phyloP scores from a whole-genome alignment of 2,113 vertebrate species.

The Varanus salvator region DNA sequence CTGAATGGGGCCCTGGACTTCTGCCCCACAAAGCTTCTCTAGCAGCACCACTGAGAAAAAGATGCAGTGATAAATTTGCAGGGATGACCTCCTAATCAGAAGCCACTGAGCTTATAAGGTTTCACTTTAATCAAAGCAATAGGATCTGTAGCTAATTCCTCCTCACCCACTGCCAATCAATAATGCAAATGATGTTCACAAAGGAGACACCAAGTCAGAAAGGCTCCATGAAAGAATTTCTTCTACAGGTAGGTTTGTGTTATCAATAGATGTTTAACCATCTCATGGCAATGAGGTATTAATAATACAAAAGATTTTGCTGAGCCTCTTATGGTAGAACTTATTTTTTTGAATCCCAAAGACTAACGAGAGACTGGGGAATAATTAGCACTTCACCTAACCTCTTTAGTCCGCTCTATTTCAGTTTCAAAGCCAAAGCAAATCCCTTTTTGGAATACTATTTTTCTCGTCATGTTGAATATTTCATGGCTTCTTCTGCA shows the following conservation, averaged over 20 bases:
- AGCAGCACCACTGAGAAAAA: not conserved
- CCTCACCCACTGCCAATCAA: not conserved
- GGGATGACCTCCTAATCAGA: not conserved
- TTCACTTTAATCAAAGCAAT: not conserved
- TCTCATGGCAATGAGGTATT: constrained; percentile 56
- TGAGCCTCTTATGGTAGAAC: constrained; percentile 31
- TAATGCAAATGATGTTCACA: constrained; percentile 8
- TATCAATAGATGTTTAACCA: constrained; percentile 58
- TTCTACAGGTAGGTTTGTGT: constrained; percentile 51
- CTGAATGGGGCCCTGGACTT: not conserved
- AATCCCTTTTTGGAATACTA: constrained; percentile 34
- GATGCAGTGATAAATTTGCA: not conserved
- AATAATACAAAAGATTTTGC: constrained; percentile 62
- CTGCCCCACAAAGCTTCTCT: not conserved
- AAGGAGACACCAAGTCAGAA: constrained; percentile 40
- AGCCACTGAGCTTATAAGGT: accelerated
- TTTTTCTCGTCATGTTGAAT: constrained; percentile 25
- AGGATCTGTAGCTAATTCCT: not conserved
- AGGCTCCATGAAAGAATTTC: constrained; percentile 45
- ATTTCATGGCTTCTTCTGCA: constrained; percentile 18
- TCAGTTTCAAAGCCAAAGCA: constrained; percentile 2
- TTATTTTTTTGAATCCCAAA: constrained; percentile 29
- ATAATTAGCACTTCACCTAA: constrained; percentile 35
- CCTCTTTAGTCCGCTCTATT: not conserved
- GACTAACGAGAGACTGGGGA: constrained; percentile 40